These are phyloP conservation scores for Laupala kohalensis DNA, from an alignment of 1,140 invertebrate genomes.

Conservation along the genomic window DNA sequence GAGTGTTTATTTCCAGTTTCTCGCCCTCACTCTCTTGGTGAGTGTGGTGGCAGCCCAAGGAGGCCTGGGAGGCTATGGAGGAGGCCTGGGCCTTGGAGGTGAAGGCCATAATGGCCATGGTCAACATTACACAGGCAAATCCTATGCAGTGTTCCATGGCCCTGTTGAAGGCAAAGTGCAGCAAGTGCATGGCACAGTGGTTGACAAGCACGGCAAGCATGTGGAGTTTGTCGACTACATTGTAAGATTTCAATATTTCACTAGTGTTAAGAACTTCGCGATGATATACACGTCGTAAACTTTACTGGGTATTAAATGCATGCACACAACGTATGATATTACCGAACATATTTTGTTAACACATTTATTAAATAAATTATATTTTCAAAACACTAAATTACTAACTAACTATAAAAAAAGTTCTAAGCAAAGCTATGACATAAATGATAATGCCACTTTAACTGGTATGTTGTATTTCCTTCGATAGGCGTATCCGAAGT, in stretches of 20 bases:
- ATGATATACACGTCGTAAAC: too few species aligned
- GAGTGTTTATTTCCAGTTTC: too few species aligned
- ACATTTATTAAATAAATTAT: too few species aligned
- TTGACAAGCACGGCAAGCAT: conserved; percentile 17
- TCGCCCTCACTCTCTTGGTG: not conserved
- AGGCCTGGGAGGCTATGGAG: not conserved
- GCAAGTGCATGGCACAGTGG: conserved; percentile 27
- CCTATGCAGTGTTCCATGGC: conserved; percentile 28
- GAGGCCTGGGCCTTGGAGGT: not conserved
- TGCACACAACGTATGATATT: too few species aligned
- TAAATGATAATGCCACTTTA: too few species aligned
- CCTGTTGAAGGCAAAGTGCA: conserved; percentile 25
- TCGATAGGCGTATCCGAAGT: conserved; percentile 43
- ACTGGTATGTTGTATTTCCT: too few species aligned
- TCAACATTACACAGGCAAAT: conserved; percentile 25
- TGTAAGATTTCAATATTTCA: conserved; percentile 16
- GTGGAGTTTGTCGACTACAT: conserved; percentile 19
- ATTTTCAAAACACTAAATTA: too few species aligned
- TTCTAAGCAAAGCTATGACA: too few species aligned
- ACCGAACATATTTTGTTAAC: too few species aligned
- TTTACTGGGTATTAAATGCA: too few species aligned
- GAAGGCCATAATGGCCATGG: conserved; percentile 16
- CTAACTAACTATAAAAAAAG: too few species aligned
- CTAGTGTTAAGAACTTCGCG: too few species aligned
- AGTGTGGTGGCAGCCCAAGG: not conserved